Conservation (phyloP, 2,797 vertebrate species). For the Gobio occitaniae region DNA sequence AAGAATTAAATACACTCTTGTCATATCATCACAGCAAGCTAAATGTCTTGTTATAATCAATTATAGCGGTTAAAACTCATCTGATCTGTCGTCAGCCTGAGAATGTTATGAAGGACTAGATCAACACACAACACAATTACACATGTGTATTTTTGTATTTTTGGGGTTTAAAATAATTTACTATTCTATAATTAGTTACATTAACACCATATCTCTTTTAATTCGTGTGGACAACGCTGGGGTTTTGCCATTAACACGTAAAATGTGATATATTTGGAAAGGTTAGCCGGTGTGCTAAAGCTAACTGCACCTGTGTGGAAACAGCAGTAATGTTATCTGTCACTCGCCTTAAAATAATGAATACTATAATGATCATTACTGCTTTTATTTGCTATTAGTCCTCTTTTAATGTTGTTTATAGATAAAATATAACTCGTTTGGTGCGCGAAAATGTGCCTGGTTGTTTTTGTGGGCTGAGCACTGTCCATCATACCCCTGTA, state of each 20-base stretch:
- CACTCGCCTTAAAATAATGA: not conserved
- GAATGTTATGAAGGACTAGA: not conserved
- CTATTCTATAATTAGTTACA: not conserved
- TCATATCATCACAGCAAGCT: not conserved
- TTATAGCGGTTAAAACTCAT: not conserved
- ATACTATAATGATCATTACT: too few relatives aligned
- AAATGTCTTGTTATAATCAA: not conserved
- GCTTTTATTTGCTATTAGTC: not conserved
- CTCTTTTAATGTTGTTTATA: not conserved
- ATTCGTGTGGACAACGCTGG: not conserved
- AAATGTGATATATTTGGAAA: not conserved
- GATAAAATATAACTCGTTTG: not conserved
- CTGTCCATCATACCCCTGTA: not conserved
- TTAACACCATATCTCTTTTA: not conserved
- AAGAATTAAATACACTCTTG: not conserved
- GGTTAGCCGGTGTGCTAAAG: slow-evolving; percentile 42
- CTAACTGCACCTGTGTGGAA: slow-evolving; percentile 43
- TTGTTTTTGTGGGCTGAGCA: not conserved
- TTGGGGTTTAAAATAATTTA: not conserved
- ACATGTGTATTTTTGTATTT: not conserved
- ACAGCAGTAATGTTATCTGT: slow-evolving; percentile 1
- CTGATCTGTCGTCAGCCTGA: not conserved
- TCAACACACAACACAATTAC: not conserved
- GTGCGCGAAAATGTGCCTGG: not conserved
- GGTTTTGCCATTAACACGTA: not conserved